These are phyloP conservation scores for Harpalus rubripes DNA, from an alignment of 2,888 invertebrate species.

Conservation along the genomic window DNA sequence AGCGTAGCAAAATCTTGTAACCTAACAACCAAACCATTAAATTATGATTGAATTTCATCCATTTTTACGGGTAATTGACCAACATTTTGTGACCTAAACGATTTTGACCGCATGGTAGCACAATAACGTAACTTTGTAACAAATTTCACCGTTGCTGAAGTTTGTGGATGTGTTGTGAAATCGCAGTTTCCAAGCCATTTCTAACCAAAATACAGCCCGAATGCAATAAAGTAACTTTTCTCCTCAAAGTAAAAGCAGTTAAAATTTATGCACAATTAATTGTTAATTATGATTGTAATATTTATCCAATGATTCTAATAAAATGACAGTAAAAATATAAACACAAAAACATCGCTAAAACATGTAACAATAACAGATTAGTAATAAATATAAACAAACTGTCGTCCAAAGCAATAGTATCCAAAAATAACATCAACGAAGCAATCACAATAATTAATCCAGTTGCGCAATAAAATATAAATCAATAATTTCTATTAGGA, in stretches of 20 bases:
- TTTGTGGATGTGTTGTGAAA: neutral
- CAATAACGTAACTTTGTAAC: conserved; percentile 43
- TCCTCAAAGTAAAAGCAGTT: neutral
- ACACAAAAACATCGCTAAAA: neutral
- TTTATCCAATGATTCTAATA: neutral
- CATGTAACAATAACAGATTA: neutral
- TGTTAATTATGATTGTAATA: neutral
- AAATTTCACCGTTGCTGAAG: conserved; percentile 10
- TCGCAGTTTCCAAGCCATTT: conserved; percentile 5
- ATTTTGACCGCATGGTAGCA: conserved; percentile 21
- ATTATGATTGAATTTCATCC: conserved; percentile 48
- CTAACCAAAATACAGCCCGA: neutral
- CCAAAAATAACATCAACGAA: neutral
- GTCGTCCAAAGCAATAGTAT: neutral
- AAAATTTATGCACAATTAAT: neutral
- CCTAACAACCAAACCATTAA: conserved; percentile 31
- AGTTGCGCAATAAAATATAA: conserved; percentile 9
- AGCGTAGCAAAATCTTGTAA: conserved; percentile 40
- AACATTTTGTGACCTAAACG: conserved; percentile 42
- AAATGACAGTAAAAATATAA: neutral
- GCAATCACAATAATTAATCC: conserved; percentile 22
- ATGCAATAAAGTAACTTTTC: neutral
- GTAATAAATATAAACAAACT: conserved; percentile 4
- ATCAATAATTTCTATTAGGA: conserved; percentile 24
- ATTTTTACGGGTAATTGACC: conserved; percentile 48